Evolutionary conservation across 2,797 vertebrate genomes (phyloP).

Genomic region (Nyctibius grandis): DNA sequence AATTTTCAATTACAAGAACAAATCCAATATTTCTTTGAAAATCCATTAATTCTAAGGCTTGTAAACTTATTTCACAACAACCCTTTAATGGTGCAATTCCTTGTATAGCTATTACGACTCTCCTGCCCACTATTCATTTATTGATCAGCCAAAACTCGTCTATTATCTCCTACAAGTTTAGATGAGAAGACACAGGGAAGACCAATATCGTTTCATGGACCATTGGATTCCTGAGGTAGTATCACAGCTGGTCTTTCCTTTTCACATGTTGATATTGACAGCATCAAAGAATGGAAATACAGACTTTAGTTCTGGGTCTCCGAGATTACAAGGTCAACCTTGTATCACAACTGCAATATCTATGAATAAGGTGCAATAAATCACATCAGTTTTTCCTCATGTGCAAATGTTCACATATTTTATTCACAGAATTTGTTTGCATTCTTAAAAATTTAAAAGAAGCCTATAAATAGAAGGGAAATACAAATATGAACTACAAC

Average conservation of each 20-base stretch:
- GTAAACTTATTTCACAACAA: conserved; percentile 26
- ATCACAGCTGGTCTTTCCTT: conserved; percentile 27
- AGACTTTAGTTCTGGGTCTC: not conserved
- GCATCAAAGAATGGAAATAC: not conserved
- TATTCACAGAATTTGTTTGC: not conserved
- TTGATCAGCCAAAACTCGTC: conserved; percentile 20
- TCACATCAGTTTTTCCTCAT: not conserved
- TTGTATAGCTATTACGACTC: not conserved
- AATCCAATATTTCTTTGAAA: conserved; percentile 16
- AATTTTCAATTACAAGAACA: conserved; percentile 22
- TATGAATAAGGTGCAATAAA: not conserved
- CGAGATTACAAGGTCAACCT: not conserved
- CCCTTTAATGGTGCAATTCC: not conserved
- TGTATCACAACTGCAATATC: not conserved
- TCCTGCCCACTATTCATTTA: conserved; percentile 18
- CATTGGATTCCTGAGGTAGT: conserved; percentile 26
- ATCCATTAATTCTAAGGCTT: conserved; percentile 15
- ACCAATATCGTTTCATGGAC: conserved; percentile 48
- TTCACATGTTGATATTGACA: conserved; percentile 2
- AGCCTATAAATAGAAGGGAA: not conserved
- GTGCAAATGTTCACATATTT: not conserved
- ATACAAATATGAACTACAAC: not conserved
- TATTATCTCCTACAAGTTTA: conserved; percentile 29
- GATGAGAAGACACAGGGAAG: conserved; percentile 32
- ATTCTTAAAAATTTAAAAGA: not conserved